Percentiles rank a stretch among this genome's conserved stretches.
phyloP scores from a whole-genome alignment of 2,797 vertebrate species.

The Alfaro cultratus region DNA sequence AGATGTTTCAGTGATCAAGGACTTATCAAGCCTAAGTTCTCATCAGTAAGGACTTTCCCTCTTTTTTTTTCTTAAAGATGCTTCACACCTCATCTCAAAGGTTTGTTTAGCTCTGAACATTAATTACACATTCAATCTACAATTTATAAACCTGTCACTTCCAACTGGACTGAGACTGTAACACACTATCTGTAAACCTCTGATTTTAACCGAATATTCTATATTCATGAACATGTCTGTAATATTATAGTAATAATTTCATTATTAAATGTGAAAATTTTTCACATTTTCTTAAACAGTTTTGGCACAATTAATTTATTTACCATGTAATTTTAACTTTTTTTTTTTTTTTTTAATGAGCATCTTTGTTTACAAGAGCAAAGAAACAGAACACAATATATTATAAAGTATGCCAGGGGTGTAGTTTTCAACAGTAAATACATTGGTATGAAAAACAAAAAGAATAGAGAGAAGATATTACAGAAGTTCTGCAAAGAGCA shows the following conservation, averaged over 20 bases:
- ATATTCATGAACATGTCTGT: background rate
- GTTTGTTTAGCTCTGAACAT: background rate
- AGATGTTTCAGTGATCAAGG: background rate
- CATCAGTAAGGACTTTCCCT: background rate
- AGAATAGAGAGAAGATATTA: no score
- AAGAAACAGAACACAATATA: no score
- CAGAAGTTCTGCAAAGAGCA: no score
- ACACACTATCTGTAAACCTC: background rate
- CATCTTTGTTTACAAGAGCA: no score
- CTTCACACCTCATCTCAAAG: background rate
- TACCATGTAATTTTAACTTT: background rate
- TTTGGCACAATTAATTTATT: background rate
- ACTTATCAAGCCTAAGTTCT: background rate
- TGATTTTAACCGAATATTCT: background rate
- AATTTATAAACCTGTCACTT: background rate
- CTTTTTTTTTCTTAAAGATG: background rate
- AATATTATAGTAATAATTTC: background rate
- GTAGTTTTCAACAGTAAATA: no score
- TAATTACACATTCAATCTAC: background rate
- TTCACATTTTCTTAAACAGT: background rate
- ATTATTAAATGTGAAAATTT: background rate
- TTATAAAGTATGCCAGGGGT: no score
- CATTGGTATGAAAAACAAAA: no score
- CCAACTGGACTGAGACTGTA: no score
- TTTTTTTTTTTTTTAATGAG: no score